Evolutionary conservation across 2,113 vertebrate species (phyloP), one percentile per base, ranked within the genome.

Genomic region (Poicephalus meyeri): DNA sequence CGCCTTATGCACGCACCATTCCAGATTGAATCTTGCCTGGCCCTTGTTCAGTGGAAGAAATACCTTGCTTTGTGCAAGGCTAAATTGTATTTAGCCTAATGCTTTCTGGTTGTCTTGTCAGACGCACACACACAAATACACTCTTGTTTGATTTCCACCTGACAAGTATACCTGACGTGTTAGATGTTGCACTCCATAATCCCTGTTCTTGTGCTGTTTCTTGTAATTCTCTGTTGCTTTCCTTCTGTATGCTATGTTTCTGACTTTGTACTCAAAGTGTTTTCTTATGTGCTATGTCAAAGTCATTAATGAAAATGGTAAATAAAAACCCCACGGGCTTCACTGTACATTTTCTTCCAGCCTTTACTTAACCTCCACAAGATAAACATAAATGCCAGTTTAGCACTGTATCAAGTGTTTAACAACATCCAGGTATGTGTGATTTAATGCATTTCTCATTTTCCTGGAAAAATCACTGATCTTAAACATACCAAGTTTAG

Each of bases 1-100:
- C 11, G 11, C 35, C 17, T 28, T 23, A 6, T 1, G 1, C 2
- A n/a, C 20, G 28, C 39, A 16, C 23, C 31, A 0, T 6, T 10
- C 47, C 16, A 13, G 47, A 3, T 9, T 13, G 13, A 9, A 7
- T 8, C 24, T 18, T 19, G 28, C 17, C 55, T 13, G n/a, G 3
- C 15, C 20, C 33, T 31, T 11, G 33, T 64, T 24, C 42, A 6
- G 63, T 9, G 29, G 11, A 19, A 46, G 44, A 46, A 47, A 21
- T 4, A 28, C 7, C 41, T 35, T 19, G 58, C n/a, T 28, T 42
- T 49, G 46, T 21, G 41, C 16, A 2, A 12, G 41, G 19, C 37
- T 64, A 37, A 55, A 29, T 74, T 2, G 1, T 55, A 55, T 31
- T 33, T 55, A 55, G 29, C n/a, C 16, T 37, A 20, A 6, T 20